Base-by-base conservation (phyloP, 2,797 vertebrate species). In the Bradypodion pumilum region DNA sequence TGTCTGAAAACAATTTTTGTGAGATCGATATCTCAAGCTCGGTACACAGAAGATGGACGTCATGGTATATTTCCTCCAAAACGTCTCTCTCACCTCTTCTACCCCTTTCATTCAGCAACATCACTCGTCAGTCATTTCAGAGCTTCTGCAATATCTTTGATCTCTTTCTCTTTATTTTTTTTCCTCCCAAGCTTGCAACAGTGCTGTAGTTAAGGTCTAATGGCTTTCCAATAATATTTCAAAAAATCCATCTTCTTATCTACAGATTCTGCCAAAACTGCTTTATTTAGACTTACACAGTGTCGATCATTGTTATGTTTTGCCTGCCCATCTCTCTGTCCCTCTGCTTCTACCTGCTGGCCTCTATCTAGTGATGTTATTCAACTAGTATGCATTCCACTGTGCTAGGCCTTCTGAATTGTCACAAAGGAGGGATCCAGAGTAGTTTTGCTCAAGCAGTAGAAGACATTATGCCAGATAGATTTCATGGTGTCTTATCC, bases 181-280 rank as follows among this genome's bases (percentile, higher is more conserved):
- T 74, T 21, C 65, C 65, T 62, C 70, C 27, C 29, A 25, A 35
- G 46, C 27, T 56, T 13, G 9, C 83, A 74, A 80, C 66, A 66
- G 46, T 23, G 59, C 27, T 42, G 35, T 9, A 32, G 69, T 7
- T 29, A 52, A 78, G 35, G 32, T 73, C 74, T 76, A 37, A n/a
- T 76, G 25, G 29, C 46, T 70, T 68, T 59, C 52, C 52, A 21
- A 66, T 62, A 46, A 42, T 74, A 42, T 59, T 44, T 59, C 35
- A 21, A 32, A n/a, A 75, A 80, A 74, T 74, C 7, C 23, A 13
- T 74, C 69, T 46, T 73, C 70, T 85, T 80, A 80, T 80, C 83
- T 85, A 19, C 62, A 1, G 29, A 46, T 42, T 85, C 40, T 44
- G 21, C 83, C 35, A 74, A 82, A 80, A 52, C 44, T 40, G 13